Percentiles rank a stretch among this genome's conserved stretches.
phyloP scores from a whole-genome alignment of 2,888 invertebrate genomes.

The Pilophorus perplexus region DNA sequence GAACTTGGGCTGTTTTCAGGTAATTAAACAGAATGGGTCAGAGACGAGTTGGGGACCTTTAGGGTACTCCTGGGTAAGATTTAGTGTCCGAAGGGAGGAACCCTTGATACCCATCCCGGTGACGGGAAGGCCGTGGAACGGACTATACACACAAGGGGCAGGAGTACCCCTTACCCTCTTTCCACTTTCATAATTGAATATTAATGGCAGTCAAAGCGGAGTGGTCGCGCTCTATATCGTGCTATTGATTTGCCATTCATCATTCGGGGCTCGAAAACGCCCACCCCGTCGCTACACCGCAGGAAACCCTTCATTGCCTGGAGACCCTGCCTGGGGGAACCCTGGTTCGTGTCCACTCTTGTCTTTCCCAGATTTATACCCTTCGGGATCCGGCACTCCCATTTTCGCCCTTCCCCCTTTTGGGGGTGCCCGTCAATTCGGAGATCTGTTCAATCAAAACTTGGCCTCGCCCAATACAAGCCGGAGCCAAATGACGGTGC shows the following conservation, averaged over 20 bases:
- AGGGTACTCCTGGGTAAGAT: conserved; percentile 5
- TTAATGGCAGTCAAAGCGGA: conserved; percentile 41
- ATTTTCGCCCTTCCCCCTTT: conserved; percentile 6
- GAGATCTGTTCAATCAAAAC: conserved; percentile 39
- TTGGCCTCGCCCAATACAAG: conserved; percentile 1
- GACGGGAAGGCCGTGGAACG: neutral
- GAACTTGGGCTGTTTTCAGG: conserved; percentile 29
- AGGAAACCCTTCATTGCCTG: neutral
- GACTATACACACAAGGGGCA: conserved; percentile 14
- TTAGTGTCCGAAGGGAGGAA: neutral
- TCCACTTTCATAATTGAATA: conserved; percentile 41
- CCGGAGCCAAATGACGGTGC: conserved; percentile 27
- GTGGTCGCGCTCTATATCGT: conserved; percentile 34
- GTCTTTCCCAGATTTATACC: conserved; percentile 40
- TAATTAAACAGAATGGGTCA: conserved; percentile 11
- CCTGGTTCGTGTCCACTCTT: conserved; percentile 30
- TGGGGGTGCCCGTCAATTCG: neutral
- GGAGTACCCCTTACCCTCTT: neutral
- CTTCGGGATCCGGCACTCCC: neutral
- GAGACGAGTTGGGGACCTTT: neutral
- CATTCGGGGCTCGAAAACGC: conserved; percentile 21
- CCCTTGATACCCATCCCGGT: no score
- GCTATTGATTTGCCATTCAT: conserved; percentile 42
- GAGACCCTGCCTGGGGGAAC: neutral
- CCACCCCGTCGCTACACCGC: neutral